These are phyloP conservation scores for Cataglyphis hispanica DNA, from an alignment of 1,140 invertebrate species.

Conservation along the genomic window DNA sequence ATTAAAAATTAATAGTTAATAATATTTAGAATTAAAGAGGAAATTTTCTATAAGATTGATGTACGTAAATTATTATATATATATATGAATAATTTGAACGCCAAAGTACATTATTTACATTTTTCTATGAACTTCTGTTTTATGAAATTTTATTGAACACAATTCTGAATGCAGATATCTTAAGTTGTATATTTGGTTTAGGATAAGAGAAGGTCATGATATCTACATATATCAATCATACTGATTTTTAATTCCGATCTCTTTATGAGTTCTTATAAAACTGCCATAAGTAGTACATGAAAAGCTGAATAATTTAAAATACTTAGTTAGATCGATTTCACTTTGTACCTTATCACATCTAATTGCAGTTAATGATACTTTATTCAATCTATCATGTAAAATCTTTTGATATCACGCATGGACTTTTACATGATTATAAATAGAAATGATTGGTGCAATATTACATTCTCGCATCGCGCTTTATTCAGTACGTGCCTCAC, in stretches of 20 bases:
- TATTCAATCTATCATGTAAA: slow-evolving; percentile 30
- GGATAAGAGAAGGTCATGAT: slow-evolving; percentile 22
- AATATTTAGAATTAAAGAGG: not conserved
- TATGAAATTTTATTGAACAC: slow-evolving; percentile 9
- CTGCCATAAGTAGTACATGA: not conserved
- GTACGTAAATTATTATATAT: slow-evolving; percentile 4
- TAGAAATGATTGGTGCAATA: slow-evolving; percentile 65
- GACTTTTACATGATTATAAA: slow-evolving; percentile 74
- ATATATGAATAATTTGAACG: slow-evolving; percentile 6
- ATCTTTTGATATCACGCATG: not conserved
- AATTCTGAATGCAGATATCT: slow-evolving; percentile 11
- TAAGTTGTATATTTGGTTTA: not conserved
- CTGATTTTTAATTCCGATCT: slow-evolving; percentile 6
- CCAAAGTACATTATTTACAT: not conserved
- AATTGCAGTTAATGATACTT: slow-evolving; percentile 35
- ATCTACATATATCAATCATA: slow-evolving; percentile 27
- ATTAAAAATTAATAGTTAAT: not conserved
- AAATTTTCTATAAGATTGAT: slow-evolving; percentile 13
- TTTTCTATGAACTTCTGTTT: not conserved
- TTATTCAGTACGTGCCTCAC: slow-evolving; percentile 43
- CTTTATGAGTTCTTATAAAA: slow-evolving; percentile 1
- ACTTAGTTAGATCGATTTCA: not conserved
- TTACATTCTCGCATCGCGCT: slow-evolving; percentile 51
- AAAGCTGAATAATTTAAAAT: not conserved
- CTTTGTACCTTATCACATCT: not conserved